Percentiles rank a stretch among this genome's conserved stretches.
Evolutionary conservation across 2,888 invertebrate genomes (phyloP).

Genomic region (Odontocolon sp.): DNA sequence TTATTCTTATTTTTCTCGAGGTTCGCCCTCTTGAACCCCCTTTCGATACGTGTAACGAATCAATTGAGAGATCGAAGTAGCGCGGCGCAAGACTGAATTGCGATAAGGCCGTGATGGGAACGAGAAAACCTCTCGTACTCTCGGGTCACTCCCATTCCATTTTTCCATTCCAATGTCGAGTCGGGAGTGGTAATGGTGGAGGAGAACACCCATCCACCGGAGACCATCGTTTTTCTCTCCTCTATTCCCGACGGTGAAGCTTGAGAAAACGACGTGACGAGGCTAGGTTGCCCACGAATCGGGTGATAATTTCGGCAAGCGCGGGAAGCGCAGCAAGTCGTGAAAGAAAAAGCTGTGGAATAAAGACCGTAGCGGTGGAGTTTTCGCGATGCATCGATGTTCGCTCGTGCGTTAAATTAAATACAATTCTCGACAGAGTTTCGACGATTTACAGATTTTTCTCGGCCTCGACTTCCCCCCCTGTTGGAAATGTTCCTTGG

Average conservation of each 20-base stretch:
- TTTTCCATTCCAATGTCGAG: conserved; percentile 31
- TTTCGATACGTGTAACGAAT: conserved; percentile 72
- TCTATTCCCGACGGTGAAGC: not conserved
- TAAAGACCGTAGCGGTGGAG: conserved; percentile 15
- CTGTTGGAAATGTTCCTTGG: conserved; percentile 19
- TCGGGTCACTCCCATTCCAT: conserved; percentile 32
- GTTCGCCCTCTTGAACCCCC: conserved; percentile 42
- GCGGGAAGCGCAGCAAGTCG: conserved; percentile 16
- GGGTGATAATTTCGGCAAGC: conserved; percentile 48
- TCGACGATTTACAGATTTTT: conserved; percentile 48
- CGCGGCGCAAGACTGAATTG: conserved; percentile 55
- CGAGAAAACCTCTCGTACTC: conserved; percentile 42
- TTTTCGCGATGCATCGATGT: conserved; percentile 34
- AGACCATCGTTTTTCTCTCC: conserved; percentile 9
- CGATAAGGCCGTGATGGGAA: conserved; percentile 55
- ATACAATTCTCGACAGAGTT: conserved; percentile 59
- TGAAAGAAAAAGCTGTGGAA: conserved; percentile 27
- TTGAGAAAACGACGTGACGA: not conserved
- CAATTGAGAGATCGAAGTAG: conserved; percentile 68
- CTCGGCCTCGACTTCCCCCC: conserved; percentile 28
- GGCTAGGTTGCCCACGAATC: conserved; percentile 31
- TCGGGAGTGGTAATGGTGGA: conserved; percentile 28
- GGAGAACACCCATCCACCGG: conserved; percentile 36
- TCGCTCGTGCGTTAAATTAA: conserved; percentile 64
- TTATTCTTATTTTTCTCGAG: not conserved